Evolutionary conservation across 1,140 invertebrate species (phyloP), one percentile per base, ranked within the genome.

Genomic region (Trichomalopsis sarcophagae): DNA sequence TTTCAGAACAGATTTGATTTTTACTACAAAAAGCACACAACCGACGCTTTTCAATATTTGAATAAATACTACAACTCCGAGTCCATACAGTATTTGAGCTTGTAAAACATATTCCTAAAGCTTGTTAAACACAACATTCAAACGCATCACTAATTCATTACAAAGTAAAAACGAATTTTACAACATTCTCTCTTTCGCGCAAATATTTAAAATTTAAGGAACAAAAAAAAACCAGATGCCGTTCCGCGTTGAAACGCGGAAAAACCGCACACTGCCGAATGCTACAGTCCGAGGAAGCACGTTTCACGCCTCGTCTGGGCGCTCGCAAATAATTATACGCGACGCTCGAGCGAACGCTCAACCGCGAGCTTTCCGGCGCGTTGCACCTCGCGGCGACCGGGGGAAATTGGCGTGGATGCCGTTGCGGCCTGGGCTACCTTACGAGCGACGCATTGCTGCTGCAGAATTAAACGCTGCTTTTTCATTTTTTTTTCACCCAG

Each of bases 321-420:
- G 40, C 47, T 50, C 40, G 47, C 47, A 50, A 78, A 78, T 78
- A 78, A 78, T 78, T 78, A 78, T 55, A 14, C 40, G 74, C 40
- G 33, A 76, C 74, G 74, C 23, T 76, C 40, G 36, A 47, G 40
- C n/a, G 76, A 23, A 55, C 76, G 76, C 44, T 23, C 47, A 50
- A 27, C 23, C 40, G 23, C 44, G 76, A 14, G 73, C 73, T 75
- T 75, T 44, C 73, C 36, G 73, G 36, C 30, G 73, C 55, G 55
- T 62, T 62, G 55, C 50, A 44, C 40, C 40, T 40, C 33, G 33
- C 73, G 36, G 36, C 36, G 30, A 71, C 36, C 73, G 27, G 33
- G 17, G 73, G 33, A 75, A 75, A 75, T 75, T 75, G 73, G 73
- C 73, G 17, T 62, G 36, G 73, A 75, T 44, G 36, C 4, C 7